phyloP scores from a whole-genome alignment of 2,797 vertebrate genomes.

The Urophycis tenuis region DNA sequence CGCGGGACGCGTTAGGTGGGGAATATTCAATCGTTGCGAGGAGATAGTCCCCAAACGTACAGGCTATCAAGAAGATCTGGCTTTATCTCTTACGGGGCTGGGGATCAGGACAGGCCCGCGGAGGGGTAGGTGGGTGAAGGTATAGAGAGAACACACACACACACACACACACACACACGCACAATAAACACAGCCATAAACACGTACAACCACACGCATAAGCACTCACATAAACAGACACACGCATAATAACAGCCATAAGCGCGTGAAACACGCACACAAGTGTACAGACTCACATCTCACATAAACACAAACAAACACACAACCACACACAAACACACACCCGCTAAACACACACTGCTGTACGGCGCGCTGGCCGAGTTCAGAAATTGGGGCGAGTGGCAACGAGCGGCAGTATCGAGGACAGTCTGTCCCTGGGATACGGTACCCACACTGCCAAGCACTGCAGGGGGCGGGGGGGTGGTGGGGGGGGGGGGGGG shows the following conservation, averaged over 20 bases:
- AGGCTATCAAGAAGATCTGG: background rate
- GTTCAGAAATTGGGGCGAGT: constrained; percentile 35
- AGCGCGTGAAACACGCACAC: background rate
- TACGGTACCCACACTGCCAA: background rate
- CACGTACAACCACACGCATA: background rate
- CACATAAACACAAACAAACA: background rate
- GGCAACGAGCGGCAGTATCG: constrained; percentile 23
- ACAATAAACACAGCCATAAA: background rate
- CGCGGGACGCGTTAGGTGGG: background rate
- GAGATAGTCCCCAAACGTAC: background rate
- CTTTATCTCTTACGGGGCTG: background rate
- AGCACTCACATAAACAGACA: background rate
- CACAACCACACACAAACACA: background rate
- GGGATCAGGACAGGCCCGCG: background rate
- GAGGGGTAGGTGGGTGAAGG: background rate
- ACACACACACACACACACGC: background rate
- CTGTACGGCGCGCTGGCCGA: constrained; percentile 27
- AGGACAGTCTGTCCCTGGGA: constrained; percentile 38
- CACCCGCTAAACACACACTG: constrained; percentile 11
- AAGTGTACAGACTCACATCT: background rate
- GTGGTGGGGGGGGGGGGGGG: background rate
- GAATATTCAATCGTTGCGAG: background rate
- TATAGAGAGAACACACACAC: background rate
- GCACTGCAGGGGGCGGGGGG: constrained; percentile 12
- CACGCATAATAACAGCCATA: background rate